Base-by-base conservation (phyloP, 1,140 invertebrate genomes). In the Cydia pomonella region DNA sequence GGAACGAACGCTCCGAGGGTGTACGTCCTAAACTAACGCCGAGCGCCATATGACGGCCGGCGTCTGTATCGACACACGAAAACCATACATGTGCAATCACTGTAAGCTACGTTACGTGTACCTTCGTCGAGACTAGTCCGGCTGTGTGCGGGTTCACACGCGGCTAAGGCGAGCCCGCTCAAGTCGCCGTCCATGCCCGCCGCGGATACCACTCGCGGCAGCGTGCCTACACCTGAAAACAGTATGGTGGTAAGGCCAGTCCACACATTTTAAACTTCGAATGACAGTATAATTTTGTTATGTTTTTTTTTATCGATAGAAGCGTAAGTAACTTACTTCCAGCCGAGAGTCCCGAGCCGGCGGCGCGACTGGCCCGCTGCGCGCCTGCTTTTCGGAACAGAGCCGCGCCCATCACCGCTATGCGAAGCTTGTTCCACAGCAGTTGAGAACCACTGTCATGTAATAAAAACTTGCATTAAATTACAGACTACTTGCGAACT, bases 391-490 rank as follows among this genome's bases (percentile, higher is more conserved):
- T 95, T 33, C 96, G 95, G 86, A 97, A 97, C 77, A 98, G 94
- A n/a, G 98, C 97, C 1, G 98, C 97, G 3, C 97, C 98, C 73
- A 97, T 93, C 18, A 99, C 97, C 0, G 98, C 97, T 89, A 99
- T 98, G 78, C 98, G 95, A 21, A 99, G 93, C 92, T 98, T 98
- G 87, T 97, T 98, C 98, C 98, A 99, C 83, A 98, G 94, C 9
- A 98, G 84, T 83, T 97, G 96, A 80, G 96, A 96, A 41, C 94
- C 94, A 77, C 94, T 94, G 80, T 10, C 12, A 71, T 76, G 75
- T 10, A 76, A 64, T 72, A 75, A 59, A 59, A n/a, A 23, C 9
- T n/a, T n/a, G 25, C n/a, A 75, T 33, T 64, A 4, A 69, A 25
- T 73, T n/a, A 74, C 27, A 29, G 50, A 64, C 12, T 29, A 7